Percentiles rank a stretch among this genome's conserved stretches.
phyloP scores from a whole-genome alignment of 2,888 invertebrate species.

The Oscheius myriophilus region DNA sequence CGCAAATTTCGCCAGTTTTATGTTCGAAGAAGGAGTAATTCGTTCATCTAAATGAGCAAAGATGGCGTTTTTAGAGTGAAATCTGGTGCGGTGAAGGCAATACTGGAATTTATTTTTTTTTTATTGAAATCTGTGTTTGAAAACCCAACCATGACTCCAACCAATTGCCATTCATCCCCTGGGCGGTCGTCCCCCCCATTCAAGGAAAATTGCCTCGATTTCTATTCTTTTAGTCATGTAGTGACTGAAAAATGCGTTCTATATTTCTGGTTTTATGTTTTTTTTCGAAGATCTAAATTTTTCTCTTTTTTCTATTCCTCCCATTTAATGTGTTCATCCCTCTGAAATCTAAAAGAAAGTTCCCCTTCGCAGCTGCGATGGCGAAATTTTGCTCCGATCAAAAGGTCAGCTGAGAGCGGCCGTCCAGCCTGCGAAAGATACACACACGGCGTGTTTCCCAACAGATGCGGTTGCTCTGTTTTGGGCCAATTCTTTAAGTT shows the following conservation, averaged over 20 bases:
- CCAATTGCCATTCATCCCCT: slow-evolving; percentile 10
- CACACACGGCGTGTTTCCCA: too few relatives aligned
- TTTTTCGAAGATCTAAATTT: background rate
- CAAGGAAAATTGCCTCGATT: slow-evolving; percentile 8
- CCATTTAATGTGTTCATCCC: slow-evolving; percentile 23
- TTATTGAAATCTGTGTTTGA: too few relatives aligned
- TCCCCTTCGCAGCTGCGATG: too few relatives aligned
- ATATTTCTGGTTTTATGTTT: too few relatives aligned
- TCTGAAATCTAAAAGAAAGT: background rate
- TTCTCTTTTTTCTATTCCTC: too few relatives aligned
- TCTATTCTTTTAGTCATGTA: background rate
- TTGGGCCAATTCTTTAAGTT: too few relatives aligned
- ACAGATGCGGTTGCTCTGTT: too few relatives aligned
- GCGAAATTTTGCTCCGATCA: too few relatives aligned
- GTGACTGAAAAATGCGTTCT: slow-evolving; percentile 8
- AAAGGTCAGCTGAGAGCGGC: too few relatives aligned
- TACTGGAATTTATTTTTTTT: too few relatives aligned
- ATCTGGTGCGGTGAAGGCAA: slow-evolving; percentile 11
- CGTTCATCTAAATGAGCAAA: slow-evolving; percentile 23
- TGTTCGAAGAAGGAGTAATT: slow-evolving; percentile 1
- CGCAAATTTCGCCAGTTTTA: background rate
- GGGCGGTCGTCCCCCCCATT: background rate
- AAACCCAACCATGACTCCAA: slow-evolving; percentile 6
- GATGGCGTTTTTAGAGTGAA: slow-evolving; percentile 10
- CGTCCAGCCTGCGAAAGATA: too few relatives aligned